phyloP scores from a whole-genome alignment of 1,140 invertebrate genomes.

The Drosophila paulistorum region DNA sequence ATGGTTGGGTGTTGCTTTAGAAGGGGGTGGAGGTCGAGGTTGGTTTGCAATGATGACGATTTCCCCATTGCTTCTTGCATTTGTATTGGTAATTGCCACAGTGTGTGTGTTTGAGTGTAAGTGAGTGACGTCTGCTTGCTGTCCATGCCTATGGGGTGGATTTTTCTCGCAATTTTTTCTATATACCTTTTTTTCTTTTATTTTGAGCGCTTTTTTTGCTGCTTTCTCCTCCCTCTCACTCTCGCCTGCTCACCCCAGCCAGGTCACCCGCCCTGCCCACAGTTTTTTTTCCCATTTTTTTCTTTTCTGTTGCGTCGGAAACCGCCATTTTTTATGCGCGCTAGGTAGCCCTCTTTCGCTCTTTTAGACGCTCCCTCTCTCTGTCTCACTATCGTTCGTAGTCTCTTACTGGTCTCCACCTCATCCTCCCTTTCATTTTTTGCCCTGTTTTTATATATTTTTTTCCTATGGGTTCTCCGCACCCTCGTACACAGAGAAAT shows the following conservation, averaged over 20 bases:
- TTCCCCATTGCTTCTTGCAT: slow-evolving; percentile 55
- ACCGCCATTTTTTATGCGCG: slow-evolving; percentile 78
- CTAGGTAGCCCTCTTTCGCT: slow-evolving; percentile 60
- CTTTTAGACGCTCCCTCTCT: slow-evolving; percentile 13
- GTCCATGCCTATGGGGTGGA: slow-evolving; percentile 68
- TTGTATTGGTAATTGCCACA: slow-evolving; percentile 73
- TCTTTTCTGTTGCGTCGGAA: slow-evolving; percentile 72
- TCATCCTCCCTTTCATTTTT: slow-evolving; percentile 22
- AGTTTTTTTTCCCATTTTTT: slow-evolving; percentile 38
- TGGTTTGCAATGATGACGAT: slow-evolving; percentile 49
- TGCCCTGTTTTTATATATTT: not conserved
- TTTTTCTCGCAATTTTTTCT: slow-evolving; percentile 62
- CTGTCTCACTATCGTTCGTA: slow-evolving; percentile 1
- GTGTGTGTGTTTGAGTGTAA: slow-evolving; percentile 41
- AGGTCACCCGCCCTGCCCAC: slow-evolving; percentile 25
- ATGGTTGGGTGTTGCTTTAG: not conserved
- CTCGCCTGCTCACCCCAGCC: slow-evolving; percentile 41
- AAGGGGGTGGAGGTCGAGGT: not conserved
- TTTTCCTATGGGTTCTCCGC: slow-evolving; percentile 22
- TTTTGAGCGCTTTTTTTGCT: slow-evolving; percentile 12
- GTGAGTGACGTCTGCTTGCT: slow-evolving; percentile 68
- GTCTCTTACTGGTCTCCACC: slow-evolving; percentile 15
- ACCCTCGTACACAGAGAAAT: slow-evolving; percentile 48
- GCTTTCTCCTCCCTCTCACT: slow-evolving; percentile 23
- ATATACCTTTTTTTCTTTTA: slow-evolving; percentile 45